A percentile compares a stretch with the other conserved stretches of the same genome.
phyloP scores from a whole-genome alignment of 2,888 invertebrate genomes.

The Cerastis rubricosa region DNA sequence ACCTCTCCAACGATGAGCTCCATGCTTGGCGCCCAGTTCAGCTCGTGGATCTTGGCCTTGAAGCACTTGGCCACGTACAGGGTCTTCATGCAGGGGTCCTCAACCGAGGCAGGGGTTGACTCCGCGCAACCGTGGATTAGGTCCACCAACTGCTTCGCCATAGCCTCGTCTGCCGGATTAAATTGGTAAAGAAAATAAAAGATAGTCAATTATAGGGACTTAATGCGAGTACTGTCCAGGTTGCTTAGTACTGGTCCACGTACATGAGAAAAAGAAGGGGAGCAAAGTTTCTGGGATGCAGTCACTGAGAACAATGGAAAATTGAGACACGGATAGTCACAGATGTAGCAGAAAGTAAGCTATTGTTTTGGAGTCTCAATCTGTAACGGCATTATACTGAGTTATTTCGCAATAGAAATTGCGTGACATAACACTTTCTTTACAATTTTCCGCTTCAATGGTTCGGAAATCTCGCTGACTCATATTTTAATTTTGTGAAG shows the following conservation, averaged over 20 bases:
- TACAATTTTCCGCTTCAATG: constrained; percentile 49
- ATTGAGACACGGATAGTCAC: neutral
- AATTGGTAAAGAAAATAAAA: neutral
- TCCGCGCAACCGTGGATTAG: constrained; percentile 75
- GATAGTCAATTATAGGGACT: neutral
- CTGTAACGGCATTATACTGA: neutral
- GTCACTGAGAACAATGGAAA: neutral
- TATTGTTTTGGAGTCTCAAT: neutral
- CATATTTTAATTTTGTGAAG: constrained; percentile 50
- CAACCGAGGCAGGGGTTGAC: constrained; percentile 49
- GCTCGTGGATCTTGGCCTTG: constrained; percentile 78
- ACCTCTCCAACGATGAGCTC: constrained; percentile 76
- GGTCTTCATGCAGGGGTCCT: constrained; percentile 70
- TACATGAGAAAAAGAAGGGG: neutral
- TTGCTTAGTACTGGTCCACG: neutral
- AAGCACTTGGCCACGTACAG: constrained; percentile 78
- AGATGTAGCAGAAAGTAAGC: neutral
- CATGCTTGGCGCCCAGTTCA: constrained; percentile 78
- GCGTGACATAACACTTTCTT: constrained; percentile 36
- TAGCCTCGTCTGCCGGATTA: constrained; percentile 72
- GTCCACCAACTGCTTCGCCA: constrained; percentile 75
- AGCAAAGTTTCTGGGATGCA: too few relatives aligned
- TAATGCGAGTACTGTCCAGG: neutral
- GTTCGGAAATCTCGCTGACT: constrained; percentile 50
- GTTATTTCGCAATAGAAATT: constrained; percentile 28